Percentiles rank a stretch among this genome's conserved stretches.
These are phyloP conservation scores for Melinaea menophilus DNA, from an alignment of 2,888 invertebrate genomes.

Conservation along the genomic window DNA sequence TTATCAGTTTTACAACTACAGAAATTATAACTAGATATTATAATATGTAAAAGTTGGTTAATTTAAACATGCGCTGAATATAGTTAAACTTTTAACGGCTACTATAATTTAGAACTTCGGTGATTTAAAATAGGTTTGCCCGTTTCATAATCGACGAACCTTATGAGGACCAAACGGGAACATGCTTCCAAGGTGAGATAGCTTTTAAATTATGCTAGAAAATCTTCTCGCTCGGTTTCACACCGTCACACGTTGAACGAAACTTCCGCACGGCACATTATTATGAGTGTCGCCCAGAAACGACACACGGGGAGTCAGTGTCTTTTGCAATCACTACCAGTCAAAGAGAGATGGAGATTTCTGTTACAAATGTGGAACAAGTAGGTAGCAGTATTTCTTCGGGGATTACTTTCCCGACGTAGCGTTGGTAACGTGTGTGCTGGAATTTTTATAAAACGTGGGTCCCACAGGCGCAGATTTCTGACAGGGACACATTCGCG, in stretches of 20 bases:
- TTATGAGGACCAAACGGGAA: conserved; percentile 24
- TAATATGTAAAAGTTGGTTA: neutral
- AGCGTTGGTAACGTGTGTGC: conserved; percentile 62
- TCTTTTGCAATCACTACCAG: conserved; percentile 70
- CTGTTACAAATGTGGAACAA: conserved; percentile 73
- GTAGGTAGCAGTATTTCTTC: conserved; percentile 71
- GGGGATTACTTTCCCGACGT: conserved; percentile 70
- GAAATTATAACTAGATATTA: no score
- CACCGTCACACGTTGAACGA: conserved; percentile 38
- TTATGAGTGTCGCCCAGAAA: conserved; percentile 67
- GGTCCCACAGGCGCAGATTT: conserved; percentile 64
- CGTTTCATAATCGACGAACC: conserved; percentile 23
- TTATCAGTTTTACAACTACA: no score
- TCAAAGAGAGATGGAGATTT: conserved; percentile 69
- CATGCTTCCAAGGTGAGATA: conserved; percentile 27
- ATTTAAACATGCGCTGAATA: conserved; percentile 1
- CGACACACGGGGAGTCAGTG: conserved; percentile 68
- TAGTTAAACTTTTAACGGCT: conserved; percentile 5
- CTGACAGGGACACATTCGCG: conserved; percentile 58
- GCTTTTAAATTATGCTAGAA: conserved; percentile 36
- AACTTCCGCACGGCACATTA: conserved; percentile 69
- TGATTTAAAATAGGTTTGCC: conserved; percentile 24
- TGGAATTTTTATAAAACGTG: conserved; percentile 69
- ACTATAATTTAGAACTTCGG: conserved; percentile 20
- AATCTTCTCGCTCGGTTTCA: no score